phyloP scores from a whole-genome alignment of 2,888 invertebrate genomes.

The Trichacis sp. region DNA sequence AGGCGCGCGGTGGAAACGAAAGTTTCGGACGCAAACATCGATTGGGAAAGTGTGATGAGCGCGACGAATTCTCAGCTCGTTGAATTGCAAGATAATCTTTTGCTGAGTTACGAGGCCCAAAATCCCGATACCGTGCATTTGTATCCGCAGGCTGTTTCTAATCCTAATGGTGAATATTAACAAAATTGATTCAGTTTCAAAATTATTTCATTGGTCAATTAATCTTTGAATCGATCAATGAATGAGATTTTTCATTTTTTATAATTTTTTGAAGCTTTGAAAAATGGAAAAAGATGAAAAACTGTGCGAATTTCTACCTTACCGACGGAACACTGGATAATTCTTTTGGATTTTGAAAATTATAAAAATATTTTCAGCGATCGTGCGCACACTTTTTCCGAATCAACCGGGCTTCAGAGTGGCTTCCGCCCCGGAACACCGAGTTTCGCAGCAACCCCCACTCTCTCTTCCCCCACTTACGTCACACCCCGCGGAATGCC shows the following conservation, averaged over 20 bases:
- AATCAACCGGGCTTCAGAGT: conserved; percentile 68
- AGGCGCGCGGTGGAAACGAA: conserved; percentile 59
- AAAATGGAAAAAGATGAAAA: too few species aligned
- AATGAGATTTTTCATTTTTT: too few species aligned
- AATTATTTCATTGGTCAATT: too few species aligned
- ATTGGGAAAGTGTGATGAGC: conserved; percentile 76
- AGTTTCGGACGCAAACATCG: conserved; percentile 69
- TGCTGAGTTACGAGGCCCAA: conserved; percentile 76
- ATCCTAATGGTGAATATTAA: conserved; percentile 61
- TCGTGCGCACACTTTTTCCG: conserved; percentile 66
- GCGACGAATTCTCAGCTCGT: conserved; percentile 70
- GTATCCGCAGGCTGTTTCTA: conserved; percentile 69
- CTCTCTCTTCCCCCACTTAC: conserved; percentile 64
- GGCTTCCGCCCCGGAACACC: conserved; percentile 66
- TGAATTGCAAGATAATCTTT: conserved; percentile 74
- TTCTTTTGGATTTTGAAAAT: too few species aligned
- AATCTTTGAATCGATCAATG: too few species aligned
- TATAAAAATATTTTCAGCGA: conserved; percentile 56
- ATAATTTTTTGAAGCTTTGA: too few species aligned
- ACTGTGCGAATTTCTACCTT: too few species aligned
- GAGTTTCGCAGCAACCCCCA: conserved; percentile 69
- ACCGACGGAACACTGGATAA: too few species aligned
- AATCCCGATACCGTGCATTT: conserved; percentile 72
- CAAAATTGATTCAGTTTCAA: too few species aligned
- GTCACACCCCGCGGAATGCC: conserved; percentile 67